A percentile compares a stretch with the other conserved stretches of the same genome.
phyloP scores from a whole-genome alignment of 2,113 vertebrate genomes.

The Siniperca knerii region DNA sequence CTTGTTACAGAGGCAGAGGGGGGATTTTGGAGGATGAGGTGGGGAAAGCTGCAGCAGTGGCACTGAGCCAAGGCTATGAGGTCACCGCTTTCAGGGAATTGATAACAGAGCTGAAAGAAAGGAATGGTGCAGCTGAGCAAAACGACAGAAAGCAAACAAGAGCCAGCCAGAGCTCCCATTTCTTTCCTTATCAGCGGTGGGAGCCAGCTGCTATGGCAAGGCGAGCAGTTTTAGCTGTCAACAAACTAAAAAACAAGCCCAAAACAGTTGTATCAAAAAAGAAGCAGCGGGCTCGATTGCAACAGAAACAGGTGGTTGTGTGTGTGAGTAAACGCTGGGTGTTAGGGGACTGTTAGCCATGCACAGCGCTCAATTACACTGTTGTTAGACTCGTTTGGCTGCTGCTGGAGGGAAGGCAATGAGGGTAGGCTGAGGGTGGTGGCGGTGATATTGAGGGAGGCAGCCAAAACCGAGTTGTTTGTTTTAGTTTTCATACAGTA shows the following conservation, averaged over 20 bases:
- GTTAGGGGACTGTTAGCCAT: conserved; percentile 75
- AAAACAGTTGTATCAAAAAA: conserved; percentile 41
- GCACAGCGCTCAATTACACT: conserved; percentile 55
- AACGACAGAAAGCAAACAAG: conserved; percentile 45
- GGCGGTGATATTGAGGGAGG: conserved; percentile 52
- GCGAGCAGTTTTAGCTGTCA: conserved; percentile 34
- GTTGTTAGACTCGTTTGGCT: conserved; percentile 62
- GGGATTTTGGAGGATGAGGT: conserved; percentile 62
- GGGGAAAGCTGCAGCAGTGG: conserved; percentile 70
- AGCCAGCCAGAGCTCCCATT: conserved; percentile 23
- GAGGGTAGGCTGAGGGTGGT: conserved; percentile 42
- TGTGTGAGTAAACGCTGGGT: conserved; percentile 30
- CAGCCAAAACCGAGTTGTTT: conserved; percentile 43
- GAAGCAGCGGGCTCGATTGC: conserved; percentile 45
- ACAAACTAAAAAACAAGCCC: conserved; percentile 47
- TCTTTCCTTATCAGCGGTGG: conserved; percentile 51
- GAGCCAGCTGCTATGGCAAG: conserved; percentile 58
- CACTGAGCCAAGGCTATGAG: conserved; percentile 64
- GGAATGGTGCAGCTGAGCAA: conserved; percentile 58
- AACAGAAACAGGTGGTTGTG: conserved; percentile 48
- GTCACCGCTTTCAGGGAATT: conserved; percentile 63
- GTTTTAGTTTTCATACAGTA: conserved; percentile 75
- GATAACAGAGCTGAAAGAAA: conserved; percentile 59
- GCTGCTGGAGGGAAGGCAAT: conserved; percentile 56
- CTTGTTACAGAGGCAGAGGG: conserved; percentile 28